Percentiles rank a stretch among this genome's conserved stretches.
These are phyloP conservation scores for Tetranychus cinnabarinus DNA, from an alignment of 1,140 invertebrate genomes.

Conservation along the genomic window DNA sequence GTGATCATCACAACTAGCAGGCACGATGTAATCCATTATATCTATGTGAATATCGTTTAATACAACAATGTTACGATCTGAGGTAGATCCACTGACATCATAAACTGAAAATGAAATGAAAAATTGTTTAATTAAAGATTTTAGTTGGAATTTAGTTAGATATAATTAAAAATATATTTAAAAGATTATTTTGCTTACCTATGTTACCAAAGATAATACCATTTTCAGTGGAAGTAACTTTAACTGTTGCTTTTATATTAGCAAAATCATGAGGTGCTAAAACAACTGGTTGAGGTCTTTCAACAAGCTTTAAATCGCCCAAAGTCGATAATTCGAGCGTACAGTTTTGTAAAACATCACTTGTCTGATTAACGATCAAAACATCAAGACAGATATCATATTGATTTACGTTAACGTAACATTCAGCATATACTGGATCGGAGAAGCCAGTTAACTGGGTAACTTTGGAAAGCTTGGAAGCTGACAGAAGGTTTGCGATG, in stretches of 20 bases:
- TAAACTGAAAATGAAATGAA: slow-evolving; percentile 39
- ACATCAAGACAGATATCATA: slow-evolving; percentile 96
- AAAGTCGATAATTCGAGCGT: slow-evolving; percentile 89
- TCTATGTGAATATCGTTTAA: slow-evolving; percentile 98
- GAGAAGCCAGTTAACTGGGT: slow-evolving; percentile 99
- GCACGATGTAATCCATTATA: slow-evolving; percentile 99
- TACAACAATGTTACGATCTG: slow-evolving; percentile 87
- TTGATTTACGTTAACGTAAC: slow-evolving; percentile 96
- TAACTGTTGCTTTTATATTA: slow-evolving; percentile 91
- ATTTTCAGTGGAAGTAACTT: slow-evolving; percentile 89
- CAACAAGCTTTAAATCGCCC: slow-evolving; percentile 86
- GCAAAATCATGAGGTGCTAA: slow-evolving; percentile 89
- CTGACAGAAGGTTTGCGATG: slow-evolving; percentile 11
- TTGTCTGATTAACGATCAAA: slow-evolving; percentile 90
- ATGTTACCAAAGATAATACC: slow-evolving; percentile 99
- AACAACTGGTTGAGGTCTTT: slow-evolving; percentile 83
- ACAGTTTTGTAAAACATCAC: slow-evolving; percentile 90
- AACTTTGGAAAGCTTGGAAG: slow-evolving; percentile 30
- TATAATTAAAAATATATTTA: slow-evolving; percentile 3
- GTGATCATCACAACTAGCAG: slow-evolving; percentile 74
- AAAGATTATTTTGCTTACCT: slow-evolving; percentile 27
- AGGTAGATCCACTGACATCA: slow-evolving; percentile 72
- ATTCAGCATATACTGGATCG: slow-evolving; percentile 96
- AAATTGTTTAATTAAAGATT: not conserved
- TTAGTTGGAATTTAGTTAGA: not conserved